These are phyloP conservation scores for Chirona hameri DNA, from an alignment of 2,888 invertebrate species.

Conservation along the genomic window DNA sequence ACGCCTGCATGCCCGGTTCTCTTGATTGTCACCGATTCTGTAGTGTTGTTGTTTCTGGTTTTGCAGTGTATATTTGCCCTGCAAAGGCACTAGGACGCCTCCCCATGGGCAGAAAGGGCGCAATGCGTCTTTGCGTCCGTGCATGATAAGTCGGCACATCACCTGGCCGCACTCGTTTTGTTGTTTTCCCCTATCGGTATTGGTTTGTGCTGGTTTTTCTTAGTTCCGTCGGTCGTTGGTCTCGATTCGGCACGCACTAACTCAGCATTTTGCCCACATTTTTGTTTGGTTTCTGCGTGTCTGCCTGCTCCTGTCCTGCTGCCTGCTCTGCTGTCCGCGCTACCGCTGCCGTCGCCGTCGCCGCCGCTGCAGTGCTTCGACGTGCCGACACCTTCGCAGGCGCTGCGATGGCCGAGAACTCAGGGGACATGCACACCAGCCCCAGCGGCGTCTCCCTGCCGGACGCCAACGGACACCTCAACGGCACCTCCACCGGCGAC, in stretches of 20 bases:
- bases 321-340: neutral
- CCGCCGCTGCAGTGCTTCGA: neutral
- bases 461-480: conserved; percentile 12
- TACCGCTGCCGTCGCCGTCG: neutral
- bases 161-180: too few species aligned
- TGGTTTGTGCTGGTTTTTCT: neutral
- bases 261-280: neutral
- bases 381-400: conserved; percentile 11
- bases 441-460: conserved; percentile 28
- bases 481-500: conserved; percentile 8
- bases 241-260: neutral
- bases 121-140: too few species aligned
- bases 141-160: too few species aligned
- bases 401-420: neutral
- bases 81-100: too few species aligned
- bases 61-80: too few species aligned
- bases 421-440: neutral
- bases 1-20: too few species aligned
- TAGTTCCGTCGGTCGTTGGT: neutral
- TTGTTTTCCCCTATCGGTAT: neutral
- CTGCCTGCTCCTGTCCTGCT: neutral
- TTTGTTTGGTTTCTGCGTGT: neutral
- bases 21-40: too few species aligned
- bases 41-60: too few species aligned
- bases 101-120: too few species aligned